phyloP scores from a whole-genome alignment of 2,888 invertebrate genomes.

The Abrostola tripartita region DNA sequence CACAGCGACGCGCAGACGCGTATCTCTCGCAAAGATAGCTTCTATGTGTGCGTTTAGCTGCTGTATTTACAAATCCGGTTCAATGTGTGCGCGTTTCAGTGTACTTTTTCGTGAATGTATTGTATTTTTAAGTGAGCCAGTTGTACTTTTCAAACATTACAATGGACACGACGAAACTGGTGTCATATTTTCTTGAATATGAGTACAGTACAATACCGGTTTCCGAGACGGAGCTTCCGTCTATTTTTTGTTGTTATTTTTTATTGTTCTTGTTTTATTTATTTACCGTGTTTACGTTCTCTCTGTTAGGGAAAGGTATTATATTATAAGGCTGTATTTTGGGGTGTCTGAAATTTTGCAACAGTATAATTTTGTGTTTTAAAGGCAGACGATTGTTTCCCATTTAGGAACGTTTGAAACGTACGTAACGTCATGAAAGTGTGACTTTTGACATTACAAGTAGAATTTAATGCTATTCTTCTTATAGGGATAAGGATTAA shows the following conservation, averaged over 20 bases:
- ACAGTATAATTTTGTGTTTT: neutral
- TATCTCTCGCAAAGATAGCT: constrained; percentile 3
- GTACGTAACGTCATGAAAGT: too few relatives aligned
- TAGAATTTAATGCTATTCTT: too few relatives aligned
- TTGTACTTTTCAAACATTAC: constrained; percentile 54
- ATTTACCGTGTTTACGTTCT: constrained; percentile 34
- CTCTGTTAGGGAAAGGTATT: constrained; percentile 17
- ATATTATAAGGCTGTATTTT: constrained; percentile 1
- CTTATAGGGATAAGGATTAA: too few relatives aligned
- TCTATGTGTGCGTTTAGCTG: constrained; percentile 20
- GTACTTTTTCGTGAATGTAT: constrained; percentile 39
- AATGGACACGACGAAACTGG: constrained; percentile 63
- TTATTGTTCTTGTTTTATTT: constrained; percentile 53
- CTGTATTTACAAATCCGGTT: constrained; percentile 34
- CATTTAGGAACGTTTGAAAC: too few relatives aligned
- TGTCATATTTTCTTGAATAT: constrained; percentile 76
- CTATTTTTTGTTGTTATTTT: constrained; percentile 49
- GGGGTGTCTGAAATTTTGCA: neutral
- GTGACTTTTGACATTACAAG: too few relatives aligned
- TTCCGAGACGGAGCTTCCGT: constrained; percentile 67
- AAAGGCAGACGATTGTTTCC: neutral
- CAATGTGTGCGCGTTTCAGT: constrained; percentile 29
- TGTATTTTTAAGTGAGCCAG: constrained; percentile 53
- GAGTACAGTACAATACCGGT: constrained; percentile 65
- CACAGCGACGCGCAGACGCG: constrained; percentile 13